Percentiles rank a stretch among this genome's conserved stretches.
Conservation (phyloP, 2,888 invertebrate species). For the Chymomyza procnemis region DNA sequence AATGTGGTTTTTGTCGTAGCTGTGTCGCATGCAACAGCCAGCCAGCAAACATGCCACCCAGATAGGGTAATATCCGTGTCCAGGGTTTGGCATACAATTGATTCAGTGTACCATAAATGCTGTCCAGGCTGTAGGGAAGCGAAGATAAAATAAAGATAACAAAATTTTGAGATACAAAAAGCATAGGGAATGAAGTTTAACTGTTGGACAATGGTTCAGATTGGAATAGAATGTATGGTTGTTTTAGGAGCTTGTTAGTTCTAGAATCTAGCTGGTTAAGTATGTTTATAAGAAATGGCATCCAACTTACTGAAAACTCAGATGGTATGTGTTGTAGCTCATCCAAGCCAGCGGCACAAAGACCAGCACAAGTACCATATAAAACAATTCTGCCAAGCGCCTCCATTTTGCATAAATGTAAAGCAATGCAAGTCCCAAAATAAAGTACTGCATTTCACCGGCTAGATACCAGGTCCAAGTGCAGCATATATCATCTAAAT, state of each 20-base stretch:
- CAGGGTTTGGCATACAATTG: conserved; percentile 69
- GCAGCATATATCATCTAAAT: conserved; percentile 61
- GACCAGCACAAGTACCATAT: conserved; percentile 41
- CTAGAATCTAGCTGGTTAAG: no score
- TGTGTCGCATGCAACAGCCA: conserved; percentile 49
- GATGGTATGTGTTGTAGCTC: conserved; percentile 60
- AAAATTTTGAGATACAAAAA: conserved; percentile 8
- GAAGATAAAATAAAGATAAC: conserved; percentile 22
- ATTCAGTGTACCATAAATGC: conserved; percentile 64
- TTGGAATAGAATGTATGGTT: no score
- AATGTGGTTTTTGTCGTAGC: conserved; percentile 13
- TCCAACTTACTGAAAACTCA: conserved; percentile 71
- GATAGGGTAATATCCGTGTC: conserved; percentile 67
- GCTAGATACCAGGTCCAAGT: conserved; percentile 74
- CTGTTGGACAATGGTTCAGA: no score
- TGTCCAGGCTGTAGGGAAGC: conserved; percentile 58
- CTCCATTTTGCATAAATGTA: conserved; percentile 63
- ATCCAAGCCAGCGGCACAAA: conserved; percentile 54
- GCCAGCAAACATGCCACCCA: conserved; percentile 67
- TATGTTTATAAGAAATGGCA: no score
- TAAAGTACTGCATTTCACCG: conserved; percentile 71
- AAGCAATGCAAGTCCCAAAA: conserved; percentile 56
- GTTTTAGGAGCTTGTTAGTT: no score
- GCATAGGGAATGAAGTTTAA: no score
- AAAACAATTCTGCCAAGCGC: conserved; percentile 53